A percentile compares a stretch with the other conserved stretches of the same genome.
Evolutionary conservation across 2,888 invertebrate genomes (phyloP).

Genomic region (Bimastos eiseni): DNA sequence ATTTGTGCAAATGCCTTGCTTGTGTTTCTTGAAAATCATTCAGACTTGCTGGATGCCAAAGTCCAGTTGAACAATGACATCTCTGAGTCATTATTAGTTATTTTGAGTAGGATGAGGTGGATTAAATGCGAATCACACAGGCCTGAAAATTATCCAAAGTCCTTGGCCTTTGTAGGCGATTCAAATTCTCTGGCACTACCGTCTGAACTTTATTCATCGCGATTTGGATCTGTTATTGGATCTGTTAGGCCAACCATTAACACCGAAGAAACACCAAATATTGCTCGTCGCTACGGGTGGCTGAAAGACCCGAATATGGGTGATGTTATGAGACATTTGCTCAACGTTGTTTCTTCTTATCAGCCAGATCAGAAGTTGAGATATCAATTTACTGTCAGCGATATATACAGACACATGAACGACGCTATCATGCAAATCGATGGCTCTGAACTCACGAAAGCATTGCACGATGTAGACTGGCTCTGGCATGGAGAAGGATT

Average conservation of each 20-base stretch:
- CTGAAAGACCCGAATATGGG: neutral
- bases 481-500: constrained; percentile 48
- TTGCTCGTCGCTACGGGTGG: constrained; percentile 28
- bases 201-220: constrained; percentile 20
- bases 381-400: neutral
- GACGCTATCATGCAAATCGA: neutral
- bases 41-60: neutral
- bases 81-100: neutral
- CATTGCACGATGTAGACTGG: constrained; percentile 36
- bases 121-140: neutral
- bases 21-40: neutral
- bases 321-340: constrained; percentile 24
- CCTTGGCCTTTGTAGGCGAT: constrained; percentile 10
- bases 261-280: neutral
- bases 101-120: constrained; percentile 26
- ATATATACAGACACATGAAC: neutral
- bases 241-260: constrained; percentile 26
- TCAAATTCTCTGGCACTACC: neutral
- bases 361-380: neutral
- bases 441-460: neutral
- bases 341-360: constrained; percentile 25
- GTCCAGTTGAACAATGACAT: neutral
- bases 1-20: neutral
- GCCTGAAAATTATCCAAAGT: constrained; percentile 28
- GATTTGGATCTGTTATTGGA: constrained; percentile 27